phyloP scores from a whole-genome alignment of 2,888 invertebrate species.

The Tipula vernalis region DNA sequence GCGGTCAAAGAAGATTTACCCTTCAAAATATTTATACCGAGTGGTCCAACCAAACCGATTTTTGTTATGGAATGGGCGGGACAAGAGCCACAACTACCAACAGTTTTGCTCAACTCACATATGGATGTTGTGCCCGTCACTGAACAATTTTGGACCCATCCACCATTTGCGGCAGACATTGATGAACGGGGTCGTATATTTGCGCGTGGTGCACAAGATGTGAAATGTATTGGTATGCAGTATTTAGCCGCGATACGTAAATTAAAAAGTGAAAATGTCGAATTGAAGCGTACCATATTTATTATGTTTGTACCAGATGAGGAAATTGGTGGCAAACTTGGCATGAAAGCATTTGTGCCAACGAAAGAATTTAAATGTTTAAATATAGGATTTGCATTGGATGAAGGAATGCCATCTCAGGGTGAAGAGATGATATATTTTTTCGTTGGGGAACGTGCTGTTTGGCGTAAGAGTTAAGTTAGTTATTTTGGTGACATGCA shows the following conservation, averaged over 20 bases:
- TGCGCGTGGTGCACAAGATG: constrained; percentile 63
- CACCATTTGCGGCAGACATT: constrained; percentile 79
- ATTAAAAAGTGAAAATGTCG: too few species aligned
- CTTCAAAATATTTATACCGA: too few species aligned
- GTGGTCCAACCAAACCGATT: too few species aligned
- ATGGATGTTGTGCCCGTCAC: too few species aligned
- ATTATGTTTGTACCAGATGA: constrained; percentile 50
- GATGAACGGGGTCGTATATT: constrained; percentile 71
- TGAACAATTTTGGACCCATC: constrained; percentile 56
- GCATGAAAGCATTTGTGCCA: constrained; percentile 55
- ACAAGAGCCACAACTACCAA: constrained; percentile 50
- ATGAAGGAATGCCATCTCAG: constrained; percentile 67
- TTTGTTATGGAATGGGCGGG: constrained; percentile 36
- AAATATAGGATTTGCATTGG: constrained; percentile 65
- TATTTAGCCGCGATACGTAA: constrained; percentile 32
- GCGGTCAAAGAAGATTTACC: too few species aligned
- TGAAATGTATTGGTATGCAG: constrained; percentile 24
- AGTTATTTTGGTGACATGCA: too few species aligned
- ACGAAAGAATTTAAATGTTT: constrained; percentile 52
- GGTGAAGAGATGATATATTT: constrained; percentile 47
- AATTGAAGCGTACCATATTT: too few species aligned
- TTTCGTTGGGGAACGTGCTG: constrained; percentile 50
- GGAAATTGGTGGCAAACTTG: constrained; percentile 30
- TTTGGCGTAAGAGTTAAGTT: constrained; percentile 41
- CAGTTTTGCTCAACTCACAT: constrained; percentile 43